These are phyloP conservation scores for Melanaphis sacchari DNA, from an alignment of 1,140 invertebrate genomes.

Conservation along the genomic window DNA sequence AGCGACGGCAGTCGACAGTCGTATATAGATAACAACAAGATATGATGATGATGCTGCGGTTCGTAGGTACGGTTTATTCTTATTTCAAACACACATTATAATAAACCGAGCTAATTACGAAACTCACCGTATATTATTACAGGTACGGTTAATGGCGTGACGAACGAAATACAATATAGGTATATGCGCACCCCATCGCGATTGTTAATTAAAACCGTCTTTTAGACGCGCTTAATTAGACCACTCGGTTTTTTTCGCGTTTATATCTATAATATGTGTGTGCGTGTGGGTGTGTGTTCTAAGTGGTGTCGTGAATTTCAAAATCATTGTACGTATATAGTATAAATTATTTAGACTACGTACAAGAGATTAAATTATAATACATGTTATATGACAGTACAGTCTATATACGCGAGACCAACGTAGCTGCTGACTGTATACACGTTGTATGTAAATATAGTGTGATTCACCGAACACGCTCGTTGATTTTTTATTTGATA, in stretches of 20 bases:
- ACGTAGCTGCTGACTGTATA: neutral
- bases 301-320: conserved; percentile 28
- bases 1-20: neutral
- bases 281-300: neutral
- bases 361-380: neutral
- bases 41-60: neutral
- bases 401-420: neutral
- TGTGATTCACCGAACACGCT: neutral
- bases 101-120: conserved; percentile 62
- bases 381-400: neutral
- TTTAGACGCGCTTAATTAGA: conserved; percentile 27
- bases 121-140: neutral
- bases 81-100: neutral
- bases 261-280: neutral
- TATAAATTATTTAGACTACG: neutral
- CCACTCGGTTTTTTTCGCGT: neutral
- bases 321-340: neutral
- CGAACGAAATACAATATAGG: neutral
- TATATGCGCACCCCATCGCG: conserved; percentile 30
- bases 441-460: neutral
- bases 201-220: conserved; percentile 45
- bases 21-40: neutral
- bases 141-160: neutral
- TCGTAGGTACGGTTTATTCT: conserved; percentile 8
- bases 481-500: neutral